A percentile compares a stretch with the other conserved stretches of the same genome.
These are phyloP conservation scores for Eristalinus sepulchralis DNA, from an alignment of 2,888 invertebrate genomes.

Conservation along the genomic window DNA sequence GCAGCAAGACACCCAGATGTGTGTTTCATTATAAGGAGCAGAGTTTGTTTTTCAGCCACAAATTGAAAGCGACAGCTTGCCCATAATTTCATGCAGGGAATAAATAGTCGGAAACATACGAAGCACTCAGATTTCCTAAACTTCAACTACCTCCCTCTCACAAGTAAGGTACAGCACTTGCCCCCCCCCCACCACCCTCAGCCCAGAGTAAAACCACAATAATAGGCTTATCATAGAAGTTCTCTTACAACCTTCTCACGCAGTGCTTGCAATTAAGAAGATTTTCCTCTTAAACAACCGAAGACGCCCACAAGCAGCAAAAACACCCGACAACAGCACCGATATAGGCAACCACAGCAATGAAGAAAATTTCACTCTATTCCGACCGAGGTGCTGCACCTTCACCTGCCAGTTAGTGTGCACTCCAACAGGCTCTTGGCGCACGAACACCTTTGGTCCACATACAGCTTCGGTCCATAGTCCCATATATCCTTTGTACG, in stretches of 20 bases:
- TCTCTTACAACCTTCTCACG: neutral
- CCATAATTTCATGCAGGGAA: too few relatives aligned
- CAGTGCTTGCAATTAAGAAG: constrained; percentile 8
- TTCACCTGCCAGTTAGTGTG: neutral
- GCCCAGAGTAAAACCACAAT: neutral
- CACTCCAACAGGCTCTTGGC: neutral
- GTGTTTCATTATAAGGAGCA: too few relatives aligned
- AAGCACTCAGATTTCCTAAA: neutral
- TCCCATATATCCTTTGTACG: neutral
- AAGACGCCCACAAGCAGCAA: neutral
- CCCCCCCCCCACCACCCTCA: too few relatives aligned
- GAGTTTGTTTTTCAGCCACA: too few relatives aligned
- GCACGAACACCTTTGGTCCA: neutral
- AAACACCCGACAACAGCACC: neutral
- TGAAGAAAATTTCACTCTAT: neutral
- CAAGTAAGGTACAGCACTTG: neutral
- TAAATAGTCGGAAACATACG: too few relatives aligned
- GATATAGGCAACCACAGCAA: neutral
- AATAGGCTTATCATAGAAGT: neutral
- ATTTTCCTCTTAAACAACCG: constrained; percentile 1
- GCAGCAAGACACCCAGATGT: too few relatives aligned
- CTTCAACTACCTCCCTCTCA: neutral
- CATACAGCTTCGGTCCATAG: neutral
- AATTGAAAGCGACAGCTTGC: too few relatives aligned
- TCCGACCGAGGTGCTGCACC: neutral